These are phyloP conservation scores for Troglohyphantes excavatus DNA, from an alignment of 2,888 invertebrate species.

Conservation along the genomic window DNA sequence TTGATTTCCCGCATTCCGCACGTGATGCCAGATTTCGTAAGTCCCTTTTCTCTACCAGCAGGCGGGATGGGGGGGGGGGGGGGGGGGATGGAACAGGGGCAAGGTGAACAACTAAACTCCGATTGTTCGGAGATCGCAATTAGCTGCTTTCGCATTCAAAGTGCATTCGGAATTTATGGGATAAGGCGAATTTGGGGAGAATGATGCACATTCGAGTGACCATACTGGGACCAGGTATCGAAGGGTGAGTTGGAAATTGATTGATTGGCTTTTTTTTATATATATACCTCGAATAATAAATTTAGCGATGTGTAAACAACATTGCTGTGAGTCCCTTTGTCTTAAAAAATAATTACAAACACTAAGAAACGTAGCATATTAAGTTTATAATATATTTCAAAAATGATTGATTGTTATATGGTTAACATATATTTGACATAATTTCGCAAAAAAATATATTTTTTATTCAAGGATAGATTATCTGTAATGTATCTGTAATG, in stretches of 20 bases:
- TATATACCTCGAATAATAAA: no score
- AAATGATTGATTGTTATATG: no score
- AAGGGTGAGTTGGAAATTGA: slow-evolving; percentile 53
- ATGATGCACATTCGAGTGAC: slow-evolving; percentile 73
- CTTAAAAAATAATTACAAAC: no score
- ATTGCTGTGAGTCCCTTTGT: no score
- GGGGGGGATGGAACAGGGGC: slow-evolving; percentile 56
- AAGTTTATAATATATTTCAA: no score
- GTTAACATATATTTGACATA: no score
- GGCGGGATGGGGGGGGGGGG: not conserved
- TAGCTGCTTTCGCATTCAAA: not conserved
- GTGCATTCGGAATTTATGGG: not conserved
- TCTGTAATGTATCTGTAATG: no score
- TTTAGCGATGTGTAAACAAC: no score
- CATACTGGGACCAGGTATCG: slow-evolving; percentile 6
- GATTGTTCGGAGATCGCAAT: slow-evolving; percentile 16
- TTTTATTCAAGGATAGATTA: no score
- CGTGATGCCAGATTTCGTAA: slow-evolving; percentile 53
- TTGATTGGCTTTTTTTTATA: no score
- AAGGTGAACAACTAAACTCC: slow-evolving; percentile 71
- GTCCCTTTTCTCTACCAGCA: not conserved
- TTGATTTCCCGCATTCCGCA: slow-evolving; percentile 63
- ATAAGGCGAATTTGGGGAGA: not conserved
- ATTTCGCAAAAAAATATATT: no score
- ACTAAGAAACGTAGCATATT: no score